Base-by-base conservation (phyloP, 2,888 invertebrate species). In the Unio pictorum region DNA sequence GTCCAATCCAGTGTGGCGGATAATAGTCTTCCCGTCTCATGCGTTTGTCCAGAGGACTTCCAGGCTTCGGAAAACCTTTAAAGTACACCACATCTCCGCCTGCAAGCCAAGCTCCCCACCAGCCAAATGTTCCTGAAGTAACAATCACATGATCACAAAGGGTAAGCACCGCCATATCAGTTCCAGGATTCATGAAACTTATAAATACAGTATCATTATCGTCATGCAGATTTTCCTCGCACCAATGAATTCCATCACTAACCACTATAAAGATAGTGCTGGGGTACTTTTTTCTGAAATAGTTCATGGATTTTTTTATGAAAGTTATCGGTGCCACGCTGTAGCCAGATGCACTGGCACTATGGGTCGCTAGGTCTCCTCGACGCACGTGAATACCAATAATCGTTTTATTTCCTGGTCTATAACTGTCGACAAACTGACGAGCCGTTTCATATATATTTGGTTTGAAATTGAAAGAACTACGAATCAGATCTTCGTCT, bases 101-200 rank as follows among this genome's bases (percentile, higher is more conserved):
- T 17, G 84, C 74, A 23, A 88, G 66, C 74, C 84, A 87, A 6
- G 82, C 87, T 8, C 83, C 82, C 88, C 88, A 88, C 83, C 85
- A 87, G 0, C 88, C 87, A 71, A 81, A 87, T 7, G 86, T 82
- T 7, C 88, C 88, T 63, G 83, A 73, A 18, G 86, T 85, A 3
- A 87, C 77, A 54, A 92, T 91, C 56, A 91, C 90, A 82, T 92
- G 92, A 55, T 82, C 79, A 68, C 83, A 79, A 8, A 69, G 65
- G 8, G 81, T 70, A 66, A 85, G 69, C 11, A 82, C 62, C 7
- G 80, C 81, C 66, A 84, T 62, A 60, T 84, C 84, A 5, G 71
- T 72, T 17, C 69, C 78, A 0, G 72, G 67, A 28, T 62, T 67
- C 45, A 74, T 71, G 58, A 74, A 76, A 17, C 73, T 68, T 56